Base-by-base conservation (phyloP, 2,113 vertebrate species). In the Brachypteracias leptosomus region DNA sequence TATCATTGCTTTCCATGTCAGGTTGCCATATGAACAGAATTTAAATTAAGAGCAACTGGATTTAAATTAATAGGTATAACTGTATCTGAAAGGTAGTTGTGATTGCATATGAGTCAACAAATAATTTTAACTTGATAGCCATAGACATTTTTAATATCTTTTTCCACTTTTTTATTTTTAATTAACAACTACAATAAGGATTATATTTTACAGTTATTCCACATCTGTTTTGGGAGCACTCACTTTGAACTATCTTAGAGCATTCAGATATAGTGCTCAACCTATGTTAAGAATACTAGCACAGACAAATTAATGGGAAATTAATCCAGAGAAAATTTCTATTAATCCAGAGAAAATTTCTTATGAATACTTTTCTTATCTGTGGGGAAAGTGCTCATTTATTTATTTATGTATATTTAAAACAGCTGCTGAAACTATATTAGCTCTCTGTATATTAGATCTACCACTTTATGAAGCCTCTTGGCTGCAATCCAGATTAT, bases 91-190 rank as follows among this genome's bases (percentile, higher is more conserved):
- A 87, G 26, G 49, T 36, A 62, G 62, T 49, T 1, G 0, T 85
- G 46, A 76, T 57, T 85, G 8, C 25, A 19, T 84, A 94, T 59
- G 36, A 49, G 31, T n/a, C n/a, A 89, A 82, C 10, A 88, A 44
- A 80, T 77, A 42, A 75, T 89, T 95, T 76, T 57, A 47, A 79
- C 89, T 91, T 5, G 5, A 9, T 67, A 91, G 15, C 21, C n/a
- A 70, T 36, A 51, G 11, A 16, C 2, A 49, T 61, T 88, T 89
- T 68, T 7, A 25, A 44, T 75, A n/a, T 61, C 14, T 79, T 94
- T 95, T 96, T 85, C 73, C 57, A 82, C 49, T 75, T 91, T 85
- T 89, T 40, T 78, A 73, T 10, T 91, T 95, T 96, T 89, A 89
- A 91, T 91, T 87, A 94, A 70, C 28, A 76, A 71, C 52, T 14